These are phyloP conservation scores for Octodon degus DNA, from an alignment of 2,113 vertebrate genomes.

Conservation along the genomic window DNA sequence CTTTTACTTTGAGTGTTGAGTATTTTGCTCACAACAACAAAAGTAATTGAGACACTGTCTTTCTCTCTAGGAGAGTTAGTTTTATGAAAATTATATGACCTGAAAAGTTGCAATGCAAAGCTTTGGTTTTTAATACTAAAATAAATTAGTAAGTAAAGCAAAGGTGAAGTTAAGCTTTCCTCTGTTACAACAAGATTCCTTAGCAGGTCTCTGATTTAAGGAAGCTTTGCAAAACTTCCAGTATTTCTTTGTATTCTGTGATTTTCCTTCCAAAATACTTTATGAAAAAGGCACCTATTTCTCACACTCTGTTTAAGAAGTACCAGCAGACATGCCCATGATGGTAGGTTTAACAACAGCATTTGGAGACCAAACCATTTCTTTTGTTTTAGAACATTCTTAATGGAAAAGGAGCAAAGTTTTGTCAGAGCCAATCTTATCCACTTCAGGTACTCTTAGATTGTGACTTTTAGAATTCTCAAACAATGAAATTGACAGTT, in stretches of 20 bases:
- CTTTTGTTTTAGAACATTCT: constrained; percentile 43
- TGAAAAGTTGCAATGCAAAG: background rate
- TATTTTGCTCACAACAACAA: background rate
- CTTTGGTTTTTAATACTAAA: background rate
- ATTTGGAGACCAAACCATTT: background rate
- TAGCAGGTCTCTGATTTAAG: background rate
- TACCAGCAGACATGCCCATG: background rate
- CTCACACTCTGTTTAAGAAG: background rate
- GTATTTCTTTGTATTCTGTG: constrained; percentile 19
- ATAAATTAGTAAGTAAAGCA: background rate
- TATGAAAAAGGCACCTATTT: background rate
- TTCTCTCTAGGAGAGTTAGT: background rate
- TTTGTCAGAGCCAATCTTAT: constrained; percentile 39
- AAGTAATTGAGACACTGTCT: background rate
- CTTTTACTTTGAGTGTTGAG: background rate
- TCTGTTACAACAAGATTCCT: background rate
- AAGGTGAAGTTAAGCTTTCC: background rate
- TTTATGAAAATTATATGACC: background rate
- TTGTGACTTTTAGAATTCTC: constrained; percentile 7
- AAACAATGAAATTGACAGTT: constrained; percentile 41
- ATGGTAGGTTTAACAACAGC: background rate
- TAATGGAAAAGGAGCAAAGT: background rate
- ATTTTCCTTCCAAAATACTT: background rate
- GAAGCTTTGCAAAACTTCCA: background rate
- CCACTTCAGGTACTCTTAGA: constrained; percentile 18